Evolutionary conservation across 1,140 invertebrate species (phyloP), one percentile per base, ranked within the genome.

Genomic region (Ceratina australensis): DNA sequence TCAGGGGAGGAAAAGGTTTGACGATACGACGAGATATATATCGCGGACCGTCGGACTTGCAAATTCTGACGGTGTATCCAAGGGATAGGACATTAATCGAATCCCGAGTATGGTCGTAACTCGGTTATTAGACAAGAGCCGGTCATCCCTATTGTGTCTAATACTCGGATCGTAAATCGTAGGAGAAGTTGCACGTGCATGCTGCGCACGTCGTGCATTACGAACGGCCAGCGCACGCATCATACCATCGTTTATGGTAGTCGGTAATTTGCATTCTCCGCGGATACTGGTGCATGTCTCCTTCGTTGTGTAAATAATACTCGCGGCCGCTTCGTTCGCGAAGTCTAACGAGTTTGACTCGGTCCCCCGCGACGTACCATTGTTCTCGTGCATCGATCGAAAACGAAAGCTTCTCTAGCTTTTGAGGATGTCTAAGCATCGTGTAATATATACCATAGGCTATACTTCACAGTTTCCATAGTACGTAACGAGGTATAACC

Each of bases 91-190:
- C 83, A 79, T 85, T 81, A 80, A 86, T 80, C 80, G 59, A 22
- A 5, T 15, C 13, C 72, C 79, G 28, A 67, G 60, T 79, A 82
- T 80, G 72, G 81, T 49, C 63, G 72, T 61, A 22, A 60, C 65
- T 56, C 71, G 75, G 67, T 85, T 85, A 86, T 86, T 86, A 86
- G 75, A 78, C 67, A 50, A 67, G 67, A 76, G 69, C 61, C 64
- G 69, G 22, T 75, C 79, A 79, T 82, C 66, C 67, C 85, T 79
- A 85, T 86, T 85, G 85, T 82, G 76, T 85, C 79, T 79, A 85
- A 86, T 81, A 85, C 83, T 81, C 65, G 69, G 78, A 74, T 86
- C 84, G 81, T 86, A 84, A 86, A 86, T 86, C 79, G 73, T 57
- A 63, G 50, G 50, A 54, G 69, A 61, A 71, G 59, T 47, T 69